Conservation (phyloP, 1,140 invertebrate genomes). For the Helicorthomorpha holstii region DNA sequence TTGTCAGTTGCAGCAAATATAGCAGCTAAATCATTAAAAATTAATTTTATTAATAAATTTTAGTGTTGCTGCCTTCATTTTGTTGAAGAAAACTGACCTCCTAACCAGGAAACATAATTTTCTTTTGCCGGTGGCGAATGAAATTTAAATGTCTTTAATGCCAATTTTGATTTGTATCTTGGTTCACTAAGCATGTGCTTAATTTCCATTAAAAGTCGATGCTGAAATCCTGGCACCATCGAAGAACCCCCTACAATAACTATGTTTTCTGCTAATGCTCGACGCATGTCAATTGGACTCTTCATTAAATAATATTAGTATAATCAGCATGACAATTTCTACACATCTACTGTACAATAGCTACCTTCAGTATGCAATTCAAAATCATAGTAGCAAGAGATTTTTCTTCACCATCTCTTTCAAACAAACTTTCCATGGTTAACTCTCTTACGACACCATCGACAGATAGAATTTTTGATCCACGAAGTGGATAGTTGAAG, state of each 20-base stretch:
- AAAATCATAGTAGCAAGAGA: conserved; percentile 68
- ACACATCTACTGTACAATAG: neutral
- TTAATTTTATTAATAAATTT: neutral
- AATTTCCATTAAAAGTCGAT: conserved; percentile 56
- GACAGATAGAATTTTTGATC: conserved; percentile 38
- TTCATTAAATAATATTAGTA: conserved; percentile 22
- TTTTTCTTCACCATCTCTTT: conserved; percentile 63
- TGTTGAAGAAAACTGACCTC: conserved; percentile 33
- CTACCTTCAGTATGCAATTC: conserved; percentile 54
- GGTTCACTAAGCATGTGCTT: conserved; percentile 39
- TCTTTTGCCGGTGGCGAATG: conserved; percentile 57
- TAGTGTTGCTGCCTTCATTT: neutral
- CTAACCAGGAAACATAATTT: conserved; percentile 72
- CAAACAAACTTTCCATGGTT: conserved; percentile 64
- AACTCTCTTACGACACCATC: conserved; percentile 55
- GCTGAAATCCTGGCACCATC: conserved; percentile 59
- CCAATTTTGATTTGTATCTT: conserved; percentile 42
- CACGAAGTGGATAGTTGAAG: conserved; percentile 52
- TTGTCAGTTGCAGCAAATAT: conserved; percentile 69
- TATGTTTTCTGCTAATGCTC: conserved; percentile 56
- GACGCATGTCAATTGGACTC: conserved; percentile 58
- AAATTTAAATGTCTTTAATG: conserved; percentile 52
- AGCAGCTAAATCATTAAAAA: conserved; percentile 37
- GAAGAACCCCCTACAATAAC: conserved; percentile 66
- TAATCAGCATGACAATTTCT: neutral